These are phyloP conservation scores for Anoncus sp. DNA, from an alignment of 2,888 invertebrate species.

Conservation along the genomic window DNA sequence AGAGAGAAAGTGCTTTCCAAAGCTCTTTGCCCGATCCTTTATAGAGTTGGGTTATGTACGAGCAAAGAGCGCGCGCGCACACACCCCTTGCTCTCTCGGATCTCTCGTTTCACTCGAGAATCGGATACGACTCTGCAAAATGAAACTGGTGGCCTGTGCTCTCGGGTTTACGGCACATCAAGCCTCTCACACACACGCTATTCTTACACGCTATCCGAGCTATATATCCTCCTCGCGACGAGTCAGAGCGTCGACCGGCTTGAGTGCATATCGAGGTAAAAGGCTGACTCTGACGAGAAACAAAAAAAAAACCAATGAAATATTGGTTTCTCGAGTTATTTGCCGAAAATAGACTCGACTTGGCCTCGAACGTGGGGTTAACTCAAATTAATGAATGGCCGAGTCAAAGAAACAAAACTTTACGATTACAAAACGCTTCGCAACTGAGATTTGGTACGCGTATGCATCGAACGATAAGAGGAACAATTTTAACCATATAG, in stretches of 20 bases:
- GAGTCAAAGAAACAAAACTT: slow-evolving; percentile 4
- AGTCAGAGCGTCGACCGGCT: not conserved
- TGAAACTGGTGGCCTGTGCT: slow-evolving; percentile 42
- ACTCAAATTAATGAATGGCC: not conserved
- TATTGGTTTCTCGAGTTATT: slow-evolving; percentile 10
- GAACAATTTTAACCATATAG: no score
- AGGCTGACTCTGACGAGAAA: slow-evolving; percentile 24
- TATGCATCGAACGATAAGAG: no score
- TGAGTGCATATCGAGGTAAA: slow-evolving; percentile 55
- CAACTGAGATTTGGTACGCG: no score
- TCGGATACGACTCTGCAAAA: slow-evolving; percentile 59
- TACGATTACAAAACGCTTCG: no score
- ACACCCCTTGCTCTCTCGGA: slow-evolving; percentile 12
- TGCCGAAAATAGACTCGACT: slow-evolving; percentile 1
- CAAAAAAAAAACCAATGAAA: slow-evolving; percentile 27
- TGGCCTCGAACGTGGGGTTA: not conserved
- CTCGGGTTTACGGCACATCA: slow-evolving; percentile 42
- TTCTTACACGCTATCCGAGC: slow-evolving; percentile 20
- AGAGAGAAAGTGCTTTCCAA: slow-evolving; percentile 26
- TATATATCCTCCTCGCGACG: slow-evolving; percentile 4
- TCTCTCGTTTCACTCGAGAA: slow-evolving; percentile 59
- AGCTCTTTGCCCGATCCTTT: slow-evolving; percentile 25
- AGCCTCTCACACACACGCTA: slow-evolving; percentile 45
- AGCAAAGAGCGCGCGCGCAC: slow-evolving; percentile 6
- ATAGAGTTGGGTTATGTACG: slow-evolving; percentile 11